phyloP scores from a whole-genome alignment of 2,888 invertebrate species.

The Leptinotarsa juncta region DNA sequence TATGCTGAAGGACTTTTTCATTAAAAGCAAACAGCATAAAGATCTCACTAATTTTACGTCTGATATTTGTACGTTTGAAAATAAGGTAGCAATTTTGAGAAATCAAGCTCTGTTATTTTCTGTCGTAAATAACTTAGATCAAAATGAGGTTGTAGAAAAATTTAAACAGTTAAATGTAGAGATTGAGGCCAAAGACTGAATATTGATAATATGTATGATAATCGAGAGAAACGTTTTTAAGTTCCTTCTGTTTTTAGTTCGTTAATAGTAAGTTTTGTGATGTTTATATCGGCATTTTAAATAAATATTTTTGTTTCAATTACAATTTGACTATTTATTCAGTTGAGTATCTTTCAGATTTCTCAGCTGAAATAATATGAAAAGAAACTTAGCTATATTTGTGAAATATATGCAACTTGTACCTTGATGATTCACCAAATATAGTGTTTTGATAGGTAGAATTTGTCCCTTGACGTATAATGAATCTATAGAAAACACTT shows the following conservation, averaged over 20 bases:
- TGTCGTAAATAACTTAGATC: constrained; percentile 41
- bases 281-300: constrained; percentile 19
- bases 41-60: constrained; percentile 22
- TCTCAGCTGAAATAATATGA: too few relatives aligned
- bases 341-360: too few relatives aligned
- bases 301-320: constrained; percentile 20
- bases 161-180: constrained; percentile 48
- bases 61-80: constrained; percentile 33
- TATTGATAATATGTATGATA: constrained; percentile 42
- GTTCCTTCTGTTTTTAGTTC: constrained; percentile 18
- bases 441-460: too few relatives aligned
- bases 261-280: constrained; percentile 13
- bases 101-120: constrained; percentile 45
- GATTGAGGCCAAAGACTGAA: constrained; percentile 51
- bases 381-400: too few relatives aligned
- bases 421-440: too few relatives aligned
- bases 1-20: constrained; percentile 42
- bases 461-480: too few relatives aligned
- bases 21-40: constrained; percentile 32
- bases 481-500: too few relatives aligned
- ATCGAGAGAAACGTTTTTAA: neutral
- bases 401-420: too few relatives aligned
- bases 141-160: constrained; percentile 40
- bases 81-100: constrained; percentile 40
- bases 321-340: too few relatives aligned